A percentile compares a stretch with the other conserved stretches of the same genome.
Evolutionary conservation across 2,797 vertebrate species (phyloP).

Genomic region (Sarcophilus harrisii): DNA sequence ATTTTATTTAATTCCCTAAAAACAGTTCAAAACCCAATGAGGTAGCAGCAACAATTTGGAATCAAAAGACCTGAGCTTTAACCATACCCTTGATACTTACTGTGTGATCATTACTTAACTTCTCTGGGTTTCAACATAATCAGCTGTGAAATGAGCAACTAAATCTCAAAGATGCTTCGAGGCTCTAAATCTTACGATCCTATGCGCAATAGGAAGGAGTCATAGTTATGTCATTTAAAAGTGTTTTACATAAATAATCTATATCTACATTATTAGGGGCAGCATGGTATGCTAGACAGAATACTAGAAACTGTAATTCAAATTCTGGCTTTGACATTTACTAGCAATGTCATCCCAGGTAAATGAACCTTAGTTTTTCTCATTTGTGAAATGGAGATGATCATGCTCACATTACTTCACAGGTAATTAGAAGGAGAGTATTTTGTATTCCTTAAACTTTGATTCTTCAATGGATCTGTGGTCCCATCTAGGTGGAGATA

Average conservation of each 20-base stretch:
- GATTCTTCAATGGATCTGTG: background rate
- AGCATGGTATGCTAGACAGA: background rate
- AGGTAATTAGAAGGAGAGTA: background rate
- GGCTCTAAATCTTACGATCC: background rate
- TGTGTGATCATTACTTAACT: conserved; percentile 18
- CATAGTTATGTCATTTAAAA: background rate
- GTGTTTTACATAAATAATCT: background rate
- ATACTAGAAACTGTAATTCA: background rate
- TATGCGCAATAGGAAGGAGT: background rate
- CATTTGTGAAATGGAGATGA: background rate
- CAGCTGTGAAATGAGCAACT: conserved; percentile 11
- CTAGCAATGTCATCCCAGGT: background rate
- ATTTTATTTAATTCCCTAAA: background rate
- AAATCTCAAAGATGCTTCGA: background rate
- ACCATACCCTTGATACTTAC: conserved; percentile 12
- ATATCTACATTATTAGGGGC: background rate
- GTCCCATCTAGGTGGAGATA: background rate
- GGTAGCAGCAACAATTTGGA: background rate
- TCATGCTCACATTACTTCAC: background rate
- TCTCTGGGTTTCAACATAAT: conserved; percentile 6
- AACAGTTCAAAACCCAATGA: background rate
- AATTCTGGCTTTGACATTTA: background rate
- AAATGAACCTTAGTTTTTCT: background rate
- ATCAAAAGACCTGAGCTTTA: background rate
- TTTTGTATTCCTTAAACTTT: background rate